Base-by-base conservation (phyloP, 2,888 invertebrate genomes). In the Plebejus argus region DNA sequence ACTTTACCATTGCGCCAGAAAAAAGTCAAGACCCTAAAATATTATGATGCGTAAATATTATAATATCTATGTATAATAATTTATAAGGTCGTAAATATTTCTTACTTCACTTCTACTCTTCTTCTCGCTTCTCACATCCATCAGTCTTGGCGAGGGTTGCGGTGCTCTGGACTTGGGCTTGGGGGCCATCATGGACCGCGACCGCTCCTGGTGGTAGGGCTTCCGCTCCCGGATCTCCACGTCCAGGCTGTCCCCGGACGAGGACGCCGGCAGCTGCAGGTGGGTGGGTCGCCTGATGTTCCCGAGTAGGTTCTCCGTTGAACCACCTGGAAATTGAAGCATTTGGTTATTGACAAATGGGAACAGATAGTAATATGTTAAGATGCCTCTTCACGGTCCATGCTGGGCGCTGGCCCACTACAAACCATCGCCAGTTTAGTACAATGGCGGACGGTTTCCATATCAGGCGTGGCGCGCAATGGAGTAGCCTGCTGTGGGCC, bases 211-310 rank as follows among this genome's bases (percentile, higher is more conserved):
- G 70, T 82, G 88, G 78, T 84, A 84, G 0, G 85, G 83, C 77
- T 88, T 86, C 53, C 85, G 81, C 1, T 88, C 90, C 70, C 94
- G 82, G 56, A 93, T 86, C 83, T 93, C 93, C 76, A 93, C 88
- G 78, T 94, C 93, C 70, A 93, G 85, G 80, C 92, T 93, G 85
- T 93, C 93, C 7, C 93, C 93, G 0, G 93, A 93, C 0, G 93
- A 93, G 0, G 92, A 92, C 0, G 92, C 87, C 2, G 91, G 91
- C 0, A 93, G 85, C 78, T 89, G 89, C 12, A 92, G 85, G 80
- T 91, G 87, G 79, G 83, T 89, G 1, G 93, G 92, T 45, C 93
- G 84, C 20, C 91, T 82, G 70, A 85, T 84, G 3, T 82, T 83
- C 6, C 84, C 83, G 4, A 89, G 84, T 1, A 93, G 87, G 82